Evolutionary conservation across 2,113 vertebrate species (phyloP), one percentile per base, ranked within the genome.

Genomic region (Pollimyrus isidori): DNA sequence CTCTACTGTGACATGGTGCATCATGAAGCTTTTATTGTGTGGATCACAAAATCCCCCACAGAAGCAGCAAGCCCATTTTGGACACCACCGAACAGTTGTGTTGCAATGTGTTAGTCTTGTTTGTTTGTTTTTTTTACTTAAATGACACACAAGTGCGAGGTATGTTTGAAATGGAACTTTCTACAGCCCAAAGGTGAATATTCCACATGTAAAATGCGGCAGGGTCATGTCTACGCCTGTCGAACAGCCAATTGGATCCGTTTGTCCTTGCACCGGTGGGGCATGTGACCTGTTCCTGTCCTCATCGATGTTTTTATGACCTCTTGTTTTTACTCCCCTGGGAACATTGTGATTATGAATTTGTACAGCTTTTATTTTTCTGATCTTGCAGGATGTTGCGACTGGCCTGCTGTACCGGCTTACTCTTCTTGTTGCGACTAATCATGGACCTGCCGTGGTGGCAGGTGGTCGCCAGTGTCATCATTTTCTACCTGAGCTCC

Each of bases 401-500:
- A 58, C 92, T 97, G 90, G 96, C 94, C 9, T 96, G 96, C 89
- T 96, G 97, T 91, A 93, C 97, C 5, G 96, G 92, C 0, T 90
- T 97, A 91, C 95, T 99, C 88, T 95, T 99, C 17, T 94, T 97
- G 92, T 92, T 98, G 93, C 95, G 95, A 92, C 91, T 98, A 91
- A 94, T 96, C 91, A 90, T 96, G 91, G 96, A 94, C 65, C 90
- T 99, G 88, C 95, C 98, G 13, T 99, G 98, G 98, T 93, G 91
- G 73, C 98, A 98, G 91, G 95, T 97, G 84, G 89, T 97, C 26
- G 96, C 97, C 0, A 96, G 96, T 50, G 90, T 97, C 90, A 90
- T 97, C 26, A 94, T 98, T 88, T 96, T 99, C 92, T 99, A 98
- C 94, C 93, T 99, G 92, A 97, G 96, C 42, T 97, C 97, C 0